These are phyloP conservation scores for Thecocarcelia acutangulata DNA, from an alignment of 2,888 invertebrate species.

Conservation along the genomic window DNA sequence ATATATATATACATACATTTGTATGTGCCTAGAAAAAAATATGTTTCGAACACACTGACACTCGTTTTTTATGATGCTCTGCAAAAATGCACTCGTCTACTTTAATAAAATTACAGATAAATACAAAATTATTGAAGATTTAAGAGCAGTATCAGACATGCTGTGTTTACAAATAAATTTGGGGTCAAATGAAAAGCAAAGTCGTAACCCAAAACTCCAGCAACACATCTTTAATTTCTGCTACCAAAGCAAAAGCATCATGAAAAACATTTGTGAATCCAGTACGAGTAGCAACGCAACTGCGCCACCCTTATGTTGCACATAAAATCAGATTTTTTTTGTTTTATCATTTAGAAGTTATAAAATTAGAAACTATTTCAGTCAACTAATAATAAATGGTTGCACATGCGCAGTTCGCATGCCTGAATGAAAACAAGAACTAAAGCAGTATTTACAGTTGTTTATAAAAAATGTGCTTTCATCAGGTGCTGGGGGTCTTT, in stretches of 20 bases:
- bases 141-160: constrained; percentile 14
- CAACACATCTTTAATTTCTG: constrained; percentile 13
- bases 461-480: neutral
- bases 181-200: constrained; percentile 51
- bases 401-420: constrained; percentile 62
- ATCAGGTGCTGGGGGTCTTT: constrained; percentile 69
- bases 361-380: constrained; percentile 68
- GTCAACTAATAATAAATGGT: constrained; percentile 60
- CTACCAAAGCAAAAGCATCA: constrained; percentile 3
- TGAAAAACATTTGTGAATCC: neutral
- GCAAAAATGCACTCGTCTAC: constrained; percentile 52
- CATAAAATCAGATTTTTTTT: constrained; percentile 20
- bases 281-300: constrained; percentile 4
- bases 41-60: constrained; percentile 15
- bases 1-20: too few species aligned
- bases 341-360: constrained; percentile 23
- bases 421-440: neutral
- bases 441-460: neutral
- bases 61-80: constrained; percentile 56
- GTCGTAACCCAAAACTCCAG: constrained; percentile 18
- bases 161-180: constrained; percentile 61
- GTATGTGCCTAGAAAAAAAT: neutral
- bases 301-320: constrained; percentile 41
- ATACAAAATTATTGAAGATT: neutral
- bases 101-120: neutral